Evolutionary conservation across 2,888 invertebrate genomes (phyloP), one percentile per base, ranked within the genome.

Genomic region (Clostera curtula): DNA sequence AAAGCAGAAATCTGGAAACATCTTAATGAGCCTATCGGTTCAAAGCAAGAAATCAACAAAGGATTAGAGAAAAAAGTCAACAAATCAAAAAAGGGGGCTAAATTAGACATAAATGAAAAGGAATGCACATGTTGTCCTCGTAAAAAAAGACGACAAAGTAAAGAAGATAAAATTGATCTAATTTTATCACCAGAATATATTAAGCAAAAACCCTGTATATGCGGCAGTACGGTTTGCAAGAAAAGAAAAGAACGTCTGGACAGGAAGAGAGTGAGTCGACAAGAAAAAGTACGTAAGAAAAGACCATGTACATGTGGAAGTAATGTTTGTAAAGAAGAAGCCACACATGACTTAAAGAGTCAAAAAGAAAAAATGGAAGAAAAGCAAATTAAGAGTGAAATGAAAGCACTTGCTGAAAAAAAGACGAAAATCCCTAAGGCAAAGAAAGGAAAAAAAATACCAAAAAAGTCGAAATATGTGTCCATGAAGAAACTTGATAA

Each of bases 291-390:
- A 18, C 18, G 18, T n/a, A 20, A 20, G 20, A 7, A 20, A 7
- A 12, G 12, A 12, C 19, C 18, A 2, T 28, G 28, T 28, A 6
- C 2, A 16, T 28, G 41, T 18, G 43, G 44, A 9, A 38, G 38
- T 16, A 2, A 4, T 9, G 5, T 23, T 5, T 43, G 40, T 27
- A 19, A 34, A 24, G 22, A 27, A 24, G 28, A 42, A 21, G 24
- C n/a, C 29, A 11, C 25, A 11, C 5, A 12, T 12, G 1, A 20
- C 2, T 20, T 20, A 12, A 12, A 12, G 9, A 7, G n/a, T 20
- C 11, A 12, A 7, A 26, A 34, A 5, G 34, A 11, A 12, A 12
- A 13, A 4, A 23, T 19, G 6, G 20, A 29, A 9, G 10, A 18
- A 8, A 5, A 10, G 3, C 23, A 8, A 25, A 19, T 9, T 5